Base-by-base conservation (phyloP, 2,888 invertebrate species). In the Caenorhabditis panamensis region DNA sequence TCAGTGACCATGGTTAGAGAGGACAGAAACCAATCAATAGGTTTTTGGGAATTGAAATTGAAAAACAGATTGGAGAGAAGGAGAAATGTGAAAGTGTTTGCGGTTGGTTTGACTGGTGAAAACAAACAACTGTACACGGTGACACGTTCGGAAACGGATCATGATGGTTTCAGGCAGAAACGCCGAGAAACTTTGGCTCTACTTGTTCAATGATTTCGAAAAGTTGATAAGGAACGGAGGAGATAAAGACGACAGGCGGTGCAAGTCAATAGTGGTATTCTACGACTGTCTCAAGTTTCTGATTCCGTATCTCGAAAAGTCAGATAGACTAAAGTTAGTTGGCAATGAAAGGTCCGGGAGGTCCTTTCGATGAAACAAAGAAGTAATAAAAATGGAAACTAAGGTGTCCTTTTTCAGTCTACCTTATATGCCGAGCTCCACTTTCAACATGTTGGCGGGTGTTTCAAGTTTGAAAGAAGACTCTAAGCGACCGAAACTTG, bases 131-230 rank as follows among this genome's bases (percentile, higher is more conserved):
- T 67, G 58, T 20, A 56, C 47, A 54, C 5, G 47, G 18, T 47
- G 20, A 31, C 67, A 22, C 44, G 36, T 64, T 18, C 22, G 18
- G n/a, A n/a, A n/a, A n/a, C n/a, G n/a, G n/a, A n/a, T n/a, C n/a
- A n/a, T n/a, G n/a, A n/a, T n/a, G n/a, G 9, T 56, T 64, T 24
- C 28, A 68, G 72, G 71, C n/a, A 61, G 67, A 67, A 72, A 79
- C 61, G 67, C 72, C 37, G 72, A 79, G 49, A 79, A 67, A 51
- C 31, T 72, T 2, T 67, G 67, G 72, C 62, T 67, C 6, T 61
- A 31, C 41, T 54, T 72, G 59, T 79, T 67, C 72, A 79, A 56
- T 22, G 71, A 72, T 61, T 78, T 78, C 51, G 71, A 78, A n/a
- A 71, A 71, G 59, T 9, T 62, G 13, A 62, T 71, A n/a, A 37